phyloP scores from a whole-genome alignment of 2,888 invertebrate genomes.

The Polymixis flavicincta region DNA sequence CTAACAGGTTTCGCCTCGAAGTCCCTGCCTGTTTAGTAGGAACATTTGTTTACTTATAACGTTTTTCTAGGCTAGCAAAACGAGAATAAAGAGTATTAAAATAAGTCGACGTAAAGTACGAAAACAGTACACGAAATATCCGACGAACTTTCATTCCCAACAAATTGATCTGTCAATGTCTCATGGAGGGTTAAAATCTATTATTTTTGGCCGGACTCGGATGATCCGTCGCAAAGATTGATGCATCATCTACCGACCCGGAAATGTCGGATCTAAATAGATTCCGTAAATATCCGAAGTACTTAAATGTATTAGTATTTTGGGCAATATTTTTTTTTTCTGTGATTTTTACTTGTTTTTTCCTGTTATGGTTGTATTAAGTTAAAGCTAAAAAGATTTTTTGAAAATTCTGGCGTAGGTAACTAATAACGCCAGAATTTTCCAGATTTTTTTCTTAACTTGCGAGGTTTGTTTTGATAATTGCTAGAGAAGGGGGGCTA shows the following conservation, averaged over 20 bases:
- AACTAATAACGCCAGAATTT: no score
- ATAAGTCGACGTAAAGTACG: background rate
- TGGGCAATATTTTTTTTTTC: background rate
- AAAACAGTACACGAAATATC: conserved; percentile 8
- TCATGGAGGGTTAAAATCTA: conserved; percentile 68
- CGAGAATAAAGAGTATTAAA: background rate
- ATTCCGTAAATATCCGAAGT: conserved; percentile 27
- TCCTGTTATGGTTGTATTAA: background rate
- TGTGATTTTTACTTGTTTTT: background rate
- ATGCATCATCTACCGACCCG: conserved; percentile 58
- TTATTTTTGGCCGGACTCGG: conserved; percentile 65
- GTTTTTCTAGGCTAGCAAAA: no score
- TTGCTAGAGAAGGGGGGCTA: no score
- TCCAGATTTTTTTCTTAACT: no score
- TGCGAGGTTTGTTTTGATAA: no score
- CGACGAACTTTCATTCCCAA: conserved; percentile 21
- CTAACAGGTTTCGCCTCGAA: no score
- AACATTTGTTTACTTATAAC: no score
- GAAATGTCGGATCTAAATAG: conserved; percentile 29
- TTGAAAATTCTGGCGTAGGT: background rate
- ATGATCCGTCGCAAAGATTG: conserved; percentile 72
- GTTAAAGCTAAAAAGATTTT: no score
- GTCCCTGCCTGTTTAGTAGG: no score
- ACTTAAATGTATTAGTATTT: conserved; percentile 13
- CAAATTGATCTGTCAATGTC: conserved; percentile 71